Evolutionary conservation across 2,888 invertebrate species (phyloP), one percentile per base, ranked within the genome.

Genomic region (Drosophila engyochracea): DNA sequence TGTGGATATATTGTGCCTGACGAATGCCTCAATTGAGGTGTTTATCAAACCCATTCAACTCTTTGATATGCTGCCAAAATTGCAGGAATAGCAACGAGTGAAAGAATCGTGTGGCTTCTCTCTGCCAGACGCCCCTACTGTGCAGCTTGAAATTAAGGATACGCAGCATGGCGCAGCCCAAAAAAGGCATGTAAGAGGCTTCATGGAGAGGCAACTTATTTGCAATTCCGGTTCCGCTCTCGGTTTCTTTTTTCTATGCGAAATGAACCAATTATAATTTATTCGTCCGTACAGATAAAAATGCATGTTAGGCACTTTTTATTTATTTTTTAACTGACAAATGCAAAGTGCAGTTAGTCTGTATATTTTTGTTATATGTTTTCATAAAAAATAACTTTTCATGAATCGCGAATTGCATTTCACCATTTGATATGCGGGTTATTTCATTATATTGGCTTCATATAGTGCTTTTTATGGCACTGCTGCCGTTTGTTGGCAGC

Each of bases 371-470:
- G 3, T n/a, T 12, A 0, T 37, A 39, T 22, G 7, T 33, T 51
- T 65, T 61, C 37, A 28, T 31, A 49, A 60, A 19, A 30, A 28
- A 31, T 3, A 30, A 5, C 41, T 55, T 41, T 49, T 47, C 35
- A 33, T 28, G 28, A 47, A 52, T 52, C 66, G 57, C 52, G 58
- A 80, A 71, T 70, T 70, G 33, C 58, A 35, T 51, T 63, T 58
- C 35, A 65, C 58, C 66, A 61, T 60, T 77, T 69, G 59, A 74
- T 70, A 71, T 71, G 73, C 53, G 67, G 52, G 67, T 58, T 76
- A 67, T 60, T 70, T 74, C 61, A 44, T 59, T 82, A 73, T 78
- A 85, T 90, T 85, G 90, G 81, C 83, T 80, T 82, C 73, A 75
- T 72, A 55, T 66, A 63, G 60, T 68, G 49, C 62, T 60, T 74